These are phyloP conservation scores for Drosophila ambigua DNA, from an alignment of 1,140 invertebrate species.

Conservation along the genomic window DNA sequence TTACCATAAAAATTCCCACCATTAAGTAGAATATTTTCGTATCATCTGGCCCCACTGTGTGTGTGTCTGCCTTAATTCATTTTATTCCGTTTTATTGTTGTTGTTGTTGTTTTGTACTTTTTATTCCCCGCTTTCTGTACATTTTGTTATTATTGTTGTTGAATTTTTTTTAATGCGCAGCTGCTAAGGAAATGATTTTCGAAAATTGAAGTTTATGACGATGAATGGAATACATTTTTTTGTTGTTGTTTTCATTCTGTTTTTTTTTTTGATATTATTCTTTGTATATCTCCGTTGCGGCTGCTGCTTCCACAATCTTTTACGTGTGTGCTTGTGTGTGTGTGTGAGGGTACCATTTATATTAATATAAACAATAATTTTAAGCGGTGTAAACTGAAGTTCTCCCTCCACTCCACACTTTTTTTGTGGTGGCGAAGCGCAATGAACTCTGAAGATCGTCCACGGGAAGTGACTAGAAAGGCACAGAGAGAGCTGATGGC, in stretches of 20 bases:
- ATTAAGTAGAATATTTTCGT: constrained; percentile 39
- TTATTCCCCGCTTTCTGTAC: constrained; percentile 4
- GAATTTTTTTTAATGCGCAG: constrained; percentile 68
- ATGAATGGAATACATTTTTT: constrained; percentile 75
- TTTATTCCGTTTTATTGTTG: constrained; percentile 53
- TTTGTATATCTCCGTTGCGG: constrained; percentile 33
- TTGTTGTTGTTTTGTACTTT: constrained; percentile 19
- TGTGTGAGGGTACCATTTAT: constrained; percentile 67
- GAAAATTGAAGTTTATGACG: constrained; percentile 83
- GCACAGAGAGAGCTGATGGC: no score
- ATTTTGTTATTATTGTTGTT: constrained; percentile 48
- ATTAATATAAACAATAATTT: constrained; percentile 76
- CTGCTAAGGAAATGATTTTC: constrained; percentile 83
- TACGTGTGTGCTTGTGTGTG: constrained; percentile 10
- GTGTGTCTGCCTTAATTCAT: constrained; percentile 69
- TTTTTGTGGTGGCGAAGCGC: constrained; percentile 17
- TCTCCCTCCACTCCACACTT: constrained; percentile 14
- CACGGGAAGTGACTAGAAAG: no score
- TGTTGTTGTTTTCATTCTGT: neutral
- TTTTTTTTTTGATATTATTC: constrained; percentile 53
- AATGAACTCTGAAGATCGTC: constrained; percentile 44
- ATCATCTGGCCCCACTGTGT: constrained; percentile 66
- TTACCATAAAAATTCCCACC: constrained; percentile 29
- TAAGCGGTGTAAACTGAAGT: constrained; percentile 70
- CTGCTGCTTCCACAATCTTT: constrained; percentile 7